phyloP scores from a whole-genome alignment of 2,113 vertebrate genomes.

The Xenopus tropicalis region DNA sequence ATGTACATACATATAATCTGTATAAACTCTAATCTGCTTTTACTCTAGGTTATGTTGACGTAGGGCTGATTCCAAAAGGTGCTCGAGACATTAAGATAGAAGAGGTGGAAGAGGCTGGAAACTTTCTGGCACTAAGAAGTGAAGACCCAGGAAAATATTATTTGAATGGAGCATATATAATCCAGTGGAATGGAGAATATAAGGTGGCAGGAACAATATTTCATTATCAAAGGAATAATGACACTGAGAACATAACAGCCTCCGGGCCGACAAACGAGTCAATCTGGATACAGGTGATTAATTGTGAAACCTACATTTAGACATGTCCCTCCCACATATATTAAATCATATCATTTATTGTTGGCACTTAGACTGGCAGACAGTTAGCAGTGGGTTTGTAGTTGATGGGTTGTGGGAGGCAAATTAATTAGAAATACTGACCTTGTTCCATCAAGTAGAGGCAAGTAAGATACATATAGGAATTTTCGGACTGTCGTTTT shows the following conservation, averaged over 20 bases:
- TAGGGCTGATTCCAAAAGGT: conserved; percentile 89
- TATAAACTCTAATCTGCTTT: conserved; percentile 11
- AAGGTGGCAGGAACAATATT: conserved; percentile 83
- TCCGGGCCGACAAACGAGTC: conserved; percentile 86
- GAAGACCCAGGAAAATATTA: conserved; percentile 82
- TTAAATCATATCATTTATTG: too few relatives aligned
- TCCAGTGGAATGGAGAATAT: conserved; percentile 98
- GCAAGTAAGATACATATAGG: too few relatives aligned
- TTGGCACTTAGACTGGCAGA: too few relatives aligned
- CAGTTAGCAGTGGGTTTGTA: too few relatives aligned
- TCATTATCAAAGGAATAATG: conserved; percentile 84
- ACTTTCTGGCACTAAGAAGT: conserved; percentile 87
- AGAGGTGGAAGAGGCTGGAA: conserved; percentile 86
- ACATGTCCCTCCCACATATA: too few relatives aligned
- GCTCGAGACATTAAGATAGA: conserved; percentile 86
- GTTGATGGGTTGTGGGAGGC: too few relatives aligned
- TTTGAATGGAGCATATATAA: conserved; percentile 92
- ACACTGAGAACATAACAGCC: conserved; percentile 91
- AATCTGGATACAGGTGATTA: conserved; percentile 86
- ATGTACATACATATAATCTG: not conserved
- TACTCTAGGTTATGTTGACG: conserved; percentile 83
- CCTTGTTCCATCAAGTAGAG: too few relatives aligned
- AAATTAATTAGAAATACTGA: too few relatives aligned
- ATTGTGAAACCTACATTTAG: too few relatives aligned
- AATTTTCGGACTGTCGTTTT: too few relatives aligned